Percentiles rank a stretch among this genome's conserved stretches.
phyloP scores from a whole-genome alignment of 2,888 invertebrate species.

The Diogma glabrata region DNA sequence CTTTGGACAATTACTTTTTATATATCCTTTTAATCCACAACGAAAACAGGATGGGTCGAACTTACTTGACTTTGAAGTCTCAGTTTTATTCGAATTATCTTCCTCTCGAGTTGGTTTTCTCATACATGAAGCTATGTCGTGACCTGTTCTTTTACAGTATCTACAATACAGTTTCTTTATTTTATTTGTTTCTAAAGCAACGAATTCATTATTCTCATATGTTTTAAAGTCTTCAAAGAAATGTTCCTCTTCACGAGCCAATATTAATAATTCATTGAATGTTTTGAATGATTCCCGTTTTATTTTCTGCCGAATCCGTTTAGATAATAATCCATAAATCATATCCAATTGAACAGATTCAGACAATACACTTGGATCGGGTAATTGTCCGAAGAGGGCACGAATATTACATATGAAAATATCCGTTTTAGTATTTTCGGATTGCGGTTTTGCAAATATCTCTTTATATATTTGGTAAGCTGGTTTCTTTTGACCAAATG shows the following conservation, averaged over 20 bases:
- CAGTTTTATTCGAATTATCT: no score
- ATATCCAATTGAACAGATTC: background rate
- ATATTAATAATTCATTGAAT: background rate
- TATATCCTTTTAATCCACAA: background rate
- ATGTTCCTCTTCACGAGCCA: background rate
- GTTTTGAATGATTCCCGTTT: background rate
- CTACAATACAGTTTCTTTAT: background rate
- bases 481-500: background rate
- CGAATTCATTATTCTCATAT: no score
- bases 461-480: background rate
- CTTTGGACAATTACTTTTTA: background rate
- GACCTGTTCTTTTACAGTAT: background rate
- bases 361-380: background rate
- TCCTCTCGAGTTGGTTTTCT: background rate
- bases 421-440: background rate
- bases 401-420: background rate
- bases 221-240: background rate
- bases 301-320: background rate
- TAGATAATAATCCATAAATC: background rate
- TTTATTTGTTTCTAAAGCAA: background rate
- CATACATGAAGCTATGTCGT: background rate
- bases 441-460: background rate
- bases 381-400: no score
- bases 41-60: no score
- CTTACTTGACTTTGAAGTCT: no score